Base-by-base conservation (phyloP, 2,888 invertebrate genomes). In the Drosophila anceps region DNA sequence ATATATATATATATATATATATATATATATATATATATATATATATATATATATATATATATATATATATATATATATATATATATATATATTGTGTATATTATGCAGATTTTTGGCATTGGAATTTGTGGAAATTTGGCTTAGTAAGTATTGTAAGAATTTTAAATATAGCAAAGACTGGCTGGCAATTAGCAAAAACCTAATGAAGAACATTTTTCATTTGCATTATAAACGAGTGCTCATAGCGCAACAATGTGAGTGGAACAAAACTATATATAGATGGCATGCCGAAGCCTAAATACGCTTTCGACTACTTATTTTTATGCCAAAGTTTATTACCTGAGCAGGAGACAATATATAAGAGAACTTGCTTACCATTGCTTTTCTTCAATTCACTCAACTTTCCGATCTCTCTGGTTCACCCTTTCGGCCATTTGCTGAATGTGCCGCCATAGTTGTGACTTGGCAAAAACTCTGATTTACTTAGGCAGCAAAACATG, bases 181-280 rank as follows among this genome's bases (percentile, higher is more conserved):
- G 41, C 27, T 44, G 15, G 60, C 75, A 85, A 84, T 84, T 84
- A 87, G 76, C 20, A n/a, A 70, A 50, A 59, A 68, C 61, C 63
- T 64, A 73, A 87, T 82, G 31, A 59, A 59, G 44, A 44, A 65
- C 63, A 70, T 79, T 67, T 57, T 69, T 84, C 61, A 71, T 62
- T 54, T 65, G 20, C 8, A 20, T 20, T 67, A 33, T 31, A 15
- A 31, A 20, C 37, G 18, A 33, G 33, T 24, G 18, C 43, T 53
- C 51, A 59, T 53, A 41, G 27, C 24, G 50, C 43, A 55, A 55
- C 50, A 75, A 75, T 63, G 55, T 63, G 51, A 39, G 18, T 39
- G 7, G 7, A 15, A 37, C 24, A 20, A 15, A 18, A 35, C 31
- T n/a, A n/a, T n/a, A 29, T 51, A 15, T 7, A 0, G 15, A 9